Conservation (phyloP, 2,113 vertebrate species). For the Calonectris borealis region DNA sequence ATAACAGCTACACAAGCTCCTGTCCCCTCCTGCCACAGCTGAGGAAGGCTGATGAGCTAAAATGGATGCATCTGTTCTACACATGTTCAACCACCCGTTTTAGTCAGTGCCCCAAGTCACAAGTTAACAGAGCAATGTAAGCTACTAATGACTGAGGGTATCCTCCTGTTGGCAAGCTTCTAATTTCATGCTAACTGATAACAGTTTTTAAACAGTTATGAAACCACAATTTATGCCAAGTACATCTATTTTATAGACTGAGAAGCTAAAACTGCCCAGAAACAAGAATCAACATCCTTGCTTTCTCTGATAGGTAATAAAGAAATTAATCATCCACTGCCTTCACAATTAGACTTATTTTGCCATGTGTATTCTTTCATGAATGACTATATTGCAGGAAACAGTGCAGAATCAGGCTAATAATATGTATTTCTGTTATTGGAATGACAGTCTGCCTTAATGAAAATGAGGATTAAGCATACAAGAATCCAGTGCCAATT, state of each 20-base stretch:
- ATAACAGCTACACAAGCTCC: neutral
- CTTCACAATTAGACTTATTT: neutral
- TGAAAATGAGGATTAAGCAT: neutral
- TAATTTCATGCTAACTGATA: neutral
- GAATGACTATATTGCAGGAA: neutral
- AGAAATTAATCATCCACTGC: neutral
- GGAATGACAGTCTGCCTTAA: neutral
- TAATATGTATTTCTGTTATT: neutral
- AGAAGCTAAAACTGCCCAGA: neutral
- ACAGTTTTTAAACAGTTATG: neutral
- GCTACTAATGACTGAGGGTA: neutral
- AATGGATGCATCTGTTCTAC: neutral
- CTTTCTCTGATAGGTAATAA: neutral
- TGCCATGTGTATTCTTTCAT: neutral
- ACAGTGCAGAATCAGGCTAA: neutral
- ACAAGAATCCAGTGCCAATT: neutral
- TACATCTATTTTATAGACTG: neutral
- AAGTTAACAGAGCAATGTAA: neutral
- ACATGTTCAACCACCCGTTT: neutral
- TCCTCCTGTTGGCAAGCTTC: neutral
- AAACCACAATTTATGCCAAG: neutral
- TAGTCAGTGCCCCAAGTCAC: neutral
- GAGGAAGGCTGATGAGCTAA: neutral
- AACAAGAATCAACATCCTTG: neutral
- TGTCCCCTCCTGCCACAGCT: neutral